Evolutionary conservation across 2,113 vertebrate genomes (phyloP), one percentile per base, ranked within the genome.

Genomic region (Aix galericulata): DNA sequence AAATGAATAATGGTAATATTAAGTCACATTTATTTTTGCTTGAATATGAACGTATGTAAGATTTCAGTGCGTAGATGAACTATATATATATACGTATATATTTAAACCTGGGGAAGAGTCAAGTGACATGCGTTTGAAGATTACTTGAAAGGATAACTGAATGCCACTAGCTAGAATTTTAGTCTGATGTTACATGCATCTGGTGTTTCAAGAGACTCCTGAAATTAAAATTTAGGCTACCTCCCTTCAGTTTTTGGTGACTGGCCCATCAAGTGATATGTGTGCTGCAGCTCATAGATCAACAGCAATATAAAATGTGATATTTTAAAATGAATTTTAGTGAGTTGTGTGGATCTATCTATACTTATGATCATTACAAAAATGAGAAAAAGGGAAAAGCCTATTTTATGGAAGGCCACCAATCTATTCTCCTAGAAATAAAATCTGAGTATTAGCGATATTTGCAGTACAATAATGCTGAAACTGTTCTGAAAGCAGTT

Each of bases 21-120:
- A 89, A 91, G 76, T 86, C 92, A 82, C 66, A 32, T 66, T 68
- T 96, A 91, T 96, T 96, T 96, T 96, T 95, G 48, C 31, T 73
- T 67, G 22, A 44, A 55, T 67, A 34, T 89, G 17, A 76, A 89
- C 23, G 32, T 72, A 68, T 87, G 38, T 75, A 71, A 95, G 87
- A 76, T 68, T 77, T 84, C 17, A 77, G 74, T 44, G 26, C 3
- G 4, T 53, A 73, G 50, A 42, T 53, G n/a, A 59, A 74, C n/a
- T 83, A 27, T 58, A 21, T 79, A 63, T 46, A 18, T 86, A 56
- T 74, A 16, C 82, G 52, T 68, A 42, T 50, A 40, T 75, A 40
- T 42, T 34, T 29, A 78, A 62, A 34, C 25, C 56, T 76, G 32
- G 59, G n/a, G 58, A 68, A 88, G 81, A 69, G 31, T 73, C 85